Evolutionary conservation across 2,888 invertebrate genomes (phyloP).

Genomic region (Dasypogon diadema): DNA sequence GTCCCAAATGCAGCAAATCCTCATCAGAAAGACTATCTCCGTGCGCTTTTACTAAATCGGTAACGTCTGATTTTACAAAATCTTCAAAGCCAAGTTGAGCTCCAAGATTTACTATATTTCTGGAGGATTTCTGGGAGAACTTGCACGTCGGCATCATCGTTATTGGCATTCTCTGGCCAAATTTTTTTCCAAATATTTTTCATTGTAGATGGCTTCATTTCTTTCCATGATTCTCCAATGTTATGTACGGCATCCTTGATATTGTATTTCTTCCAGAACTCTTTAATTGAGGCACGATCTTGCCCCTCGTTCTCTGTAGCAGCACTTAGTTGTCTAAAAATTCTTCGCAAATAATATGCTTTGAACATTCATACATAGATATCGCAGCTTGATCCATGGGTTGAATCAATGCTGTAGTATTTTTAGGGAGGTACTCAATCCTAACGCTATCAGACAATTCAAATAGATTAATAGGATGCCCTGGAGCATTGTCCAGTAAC

Average conservation of each 20-base stretch:
- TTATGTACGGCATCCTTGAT: slow-evolving; percentile 58
- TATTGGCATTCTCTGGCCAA: slow-evolving; percentile 58
- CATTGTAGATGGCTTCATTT: slow-evolving; percentile 58
- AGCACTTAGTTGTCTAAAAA: slow-evolving; percentile 48
- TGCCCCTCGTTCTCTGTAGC: slow-evolving; percentile 31
- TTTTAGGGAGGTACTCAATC: slow-evolving; percentile 59
- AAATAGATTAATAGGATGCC: slow-evolving; percentile 55
- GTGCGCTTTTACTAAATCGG: slow-evolving; percentile 59
- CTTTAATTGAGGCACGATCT: slow-evolving; percentile 57
- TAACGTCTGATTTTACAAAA: slow-evolving; percentile 57
- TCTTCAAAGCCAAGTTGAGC: slow-evolving; percentile 58
- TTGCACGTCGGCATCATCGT: slow-evolving; percentile 55
- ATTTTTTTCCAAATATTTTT: slow-evolving; percentile 59
- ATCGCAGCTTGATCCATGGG: slow-evolving; percentile 58
- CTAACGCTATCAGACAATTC: slow-evolving; percentile 55
- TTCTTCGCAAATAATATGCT: slow-evolving; percentile 49
- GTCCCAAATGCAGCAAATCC: slow-evolving; percentile 58
- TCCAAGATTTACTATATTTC: slow-evolving; percentile 55
- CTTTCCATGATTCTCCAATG: slow-evolving; percentile 59
- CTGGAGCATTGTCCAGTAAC: slow-evolving; percentile 58
- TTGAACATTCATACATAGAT: slow-evolving; percentile 57
- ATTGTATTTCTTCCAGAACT: slow-evolving; percentile 58
- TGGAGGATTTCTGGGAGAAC: slow-evolving; percentile 57
- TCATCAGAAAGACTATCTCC: slow-evolving; percentile 58
- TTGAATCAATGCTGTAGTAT: slow-evolving; percentile 57